Percentiles rank a stretch among this genome's conserved stretches.
phyloP scores from a whole-genome alignment of 35 echinoderm and acorn worm genomes.

The Antedon bifida region DNA sequence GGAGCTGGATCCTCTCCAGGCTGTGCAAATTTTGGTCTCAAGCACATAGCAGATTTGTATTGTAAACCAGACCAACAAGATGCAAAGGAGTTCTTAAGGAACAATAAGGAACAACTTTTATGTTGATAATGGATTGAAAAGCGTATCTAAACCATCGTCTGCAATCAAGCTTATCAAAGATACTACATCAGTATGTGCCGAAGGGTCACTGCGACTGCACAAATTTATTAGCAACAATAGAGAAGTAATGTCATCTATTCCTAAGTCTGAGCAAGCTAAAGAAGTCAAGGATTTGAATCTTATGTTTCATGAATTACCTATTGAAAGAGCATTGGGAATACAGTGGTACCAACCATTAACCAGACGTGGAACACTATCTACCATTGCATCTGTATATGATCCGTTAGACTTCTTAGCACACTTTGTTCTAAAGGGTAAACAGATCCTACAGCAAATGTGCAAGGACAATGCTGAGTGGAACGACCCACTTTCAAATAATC shows the following conservation, averaged over 20 bases:
- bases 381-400: conserved; percentile 36
- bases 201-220: conserved; percentile 19
- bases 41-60: conserved; percentile 20
- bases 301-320: conserved; percentile 8
- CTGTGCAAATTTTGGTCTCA: conserved; percentile 34
- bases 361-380: conserved; percentile 24
- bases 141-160: neutral
- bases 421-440: conserved; percentile 19
- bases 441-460: conserved; percentile 28
- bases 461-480: conserved; percentile 13
- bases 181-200: neutral
- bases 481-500: conserved; percentile 1
- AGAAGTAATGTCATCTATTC: conserved; percentile 20
- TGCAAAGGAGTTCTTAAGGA: neutral
- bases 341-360: conserved; percentile 28
- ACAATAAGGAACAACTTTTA: conserved; percentile 41
- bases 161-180: conserved; percentile 13
- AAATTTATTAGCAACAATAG: conserved; percentile 24
- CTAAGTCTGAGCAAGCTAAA: conserved; percentile 14
- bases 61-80: neutral
- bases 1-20: conserved; percentile 35
- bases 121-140: conserved; percentile 37
- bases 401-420: conserved; percentile 34
- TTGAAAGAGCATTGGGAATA: conserved; percentile 40
- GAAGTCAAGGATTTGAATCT: conserved; percentile 18